These are phyloP conservation scores for Melanotaenia boesemani DNA, from an alignment of 2,797 vertebrate genomes.

Conservation along the genomic window DNA sequence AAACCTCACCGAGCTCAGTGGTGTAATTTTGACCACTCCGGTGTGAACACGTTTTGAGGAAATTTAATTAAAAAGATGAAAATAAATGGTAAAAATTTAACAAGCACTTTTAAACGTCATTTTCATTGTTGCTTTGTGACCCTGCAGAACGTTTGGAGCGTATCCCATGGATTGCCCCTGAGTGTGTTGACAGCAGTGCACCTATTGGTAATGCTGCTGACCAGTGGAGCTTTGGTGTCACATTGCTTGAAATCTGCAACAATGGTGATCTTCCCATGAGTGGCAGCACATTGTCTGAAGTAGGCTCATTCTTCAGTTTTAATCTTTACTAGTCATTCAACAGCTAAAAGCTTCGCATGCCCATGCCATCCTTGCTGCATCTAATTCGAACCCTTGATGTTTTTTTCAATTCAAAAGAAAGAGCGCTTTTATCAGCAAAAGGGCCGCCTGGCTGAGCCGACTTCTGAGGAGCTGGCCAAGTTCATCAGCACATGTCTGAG, in stretches of 20 bases:
- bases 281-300: conserved; percentile 85
- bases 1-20: not conserved
- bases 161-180: conserved; percentile 95
- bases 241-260: conserved; percentile 94
- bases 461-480: conserved; percentile 87
- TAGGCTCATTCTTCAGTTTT: conserved; percentile 47
- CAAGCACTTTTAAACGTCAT: no score
- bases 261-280: conserved; percentile 89
- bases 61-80: not conserved
- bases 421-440: conserved; percentile 91
- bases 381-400: conserved; percentile 7
- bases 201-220: conserved; percentile 82
- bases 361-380: not conserved
- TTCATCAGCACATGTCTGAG: conserved; percentile 90
- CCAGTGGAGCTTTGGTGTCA: conserved; percentile 95
- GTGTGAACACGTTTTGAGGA: not conserved
- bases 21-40: not conserved
- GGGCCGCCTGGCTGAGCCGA: conserved; percentile 85
- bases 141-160: conserved; percentile 89
- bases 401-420: conserved; percentile 82
- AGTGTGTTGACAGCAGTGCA: conserved; percentile 82
- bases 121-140: not conserved
- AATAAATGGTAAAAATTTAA: not conserved
- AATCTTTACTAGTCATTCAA: conserved; percentile 1
- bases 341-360: not conserved